These are phyloP conservation scores for Pelusios castaneus DNA, from an alignment of 2,113 vertebrate genomes.

Conservation along the genomic window DNA sequence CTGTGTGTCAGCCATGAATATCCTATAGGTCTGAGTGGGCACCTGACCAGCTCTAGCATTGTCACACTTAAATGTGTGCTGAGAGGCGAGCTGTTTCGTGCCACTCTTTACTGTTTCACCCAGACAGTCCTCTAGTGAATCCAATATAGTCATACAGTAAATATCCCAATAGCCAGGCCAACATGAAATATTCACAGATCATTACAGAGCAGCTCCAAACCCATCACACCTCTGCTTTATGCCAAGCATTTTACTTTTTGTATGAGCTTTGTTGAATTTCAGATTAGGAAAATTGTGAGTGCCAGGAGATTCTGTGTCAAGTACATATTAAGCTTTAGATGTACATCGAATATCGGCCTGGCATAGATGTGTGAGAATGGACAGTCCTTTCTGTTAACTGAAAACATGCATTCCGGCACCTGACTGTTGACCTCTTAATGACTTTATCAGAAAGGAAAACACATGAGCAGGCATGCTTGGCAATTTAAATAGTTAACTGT, in stretches of 20 bases:
- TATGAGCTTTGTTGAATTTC: background rate
- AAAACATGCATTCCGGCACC: no score
- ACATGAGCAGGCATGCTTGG: background rate
- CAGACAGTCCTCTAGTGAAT: background rate
- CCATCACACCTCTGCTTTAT: background rate
- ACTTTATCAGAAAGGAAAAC: background rate
- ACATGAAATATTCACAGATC: background rate
- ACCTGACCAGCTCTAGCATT: background rate
- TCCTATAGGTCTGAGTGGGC: background rate
- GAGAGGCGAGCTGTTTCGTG: background rate
- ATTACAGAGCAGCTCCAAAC: background rate
- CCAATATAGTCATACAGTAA: background rate
- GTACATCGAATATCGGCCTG: background rate
- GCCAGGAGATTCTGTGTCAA: background rate
- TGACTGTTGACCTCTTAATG: background rate
- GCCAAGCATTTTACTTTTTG: background rate
- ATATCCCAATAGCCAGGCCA: background rate
- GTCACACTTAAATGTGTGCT: background rate
- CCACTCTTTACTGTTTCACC: background rate
- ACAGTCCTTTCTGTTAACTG: background rate
- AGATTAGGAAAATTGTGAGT: background rate
- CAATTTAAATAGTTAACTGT: background rate
- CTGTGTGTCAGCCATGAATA: background rate
- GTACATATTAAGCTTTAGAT: background rate
- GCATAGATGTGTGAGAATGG: background rate